phyloP scores from a whole-genome alignment of 2,797 vertebrate species.

The Thripadectes ignobilis region DNA sequence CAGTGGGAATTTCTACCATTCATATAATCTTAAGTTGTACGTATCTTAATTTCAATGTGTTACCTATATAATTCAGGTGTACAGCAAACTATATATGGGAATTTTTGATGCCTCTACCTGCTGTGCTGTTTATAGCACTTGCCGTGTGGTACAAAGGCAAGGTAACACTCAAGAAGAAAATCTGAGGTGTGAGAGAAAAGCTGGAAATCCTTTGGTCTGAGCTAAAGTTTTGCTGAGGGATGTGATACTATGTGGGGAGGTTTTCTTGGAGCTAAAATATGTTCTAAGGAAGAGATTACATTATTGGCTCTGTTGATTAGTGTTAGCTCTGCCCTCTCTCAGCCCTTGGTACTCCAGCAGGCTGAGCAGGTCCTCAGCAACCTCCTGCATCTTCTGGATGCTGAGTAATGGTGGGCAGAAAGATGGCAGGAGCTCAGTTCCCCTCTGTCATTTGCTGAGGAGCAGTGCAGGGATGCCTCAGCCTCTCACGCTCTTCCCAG shows the following conservation, averaged over 20 bases:
- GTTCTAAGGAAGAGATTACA: not conserved
- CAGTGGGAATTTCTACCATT: not conserved
- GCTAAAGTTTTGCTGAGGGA: not conserved
- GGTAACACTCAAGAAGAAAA: not conserved
- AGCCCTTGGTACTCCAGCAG: not conserved
- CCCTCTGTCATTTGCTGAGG: not conserved
- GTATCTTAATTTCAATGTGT: not conserved
- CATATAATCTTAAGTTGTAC: not conserved
- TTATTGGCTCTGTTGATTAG: not conserved
- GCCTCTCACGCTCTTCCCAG: not conserved
- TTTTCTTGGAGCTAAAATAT: not conserved
- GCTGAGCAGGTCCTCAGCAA: not conserved
- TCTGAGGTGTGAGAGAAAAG: not conserved
- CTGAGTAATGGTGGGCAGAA: not conserved
- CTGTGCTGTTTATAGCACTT: not conserved
- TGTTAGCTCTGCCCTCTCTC: not conserved
- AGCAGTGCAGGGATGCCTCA: not conserved
- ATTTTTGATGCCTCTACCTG: not conserved
- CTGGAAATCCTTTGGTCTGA: not conserved
- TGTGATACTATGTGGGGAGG: not conserved
- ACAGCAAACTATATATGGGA: not conserved
- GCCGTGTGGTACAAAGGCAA: not conserved
- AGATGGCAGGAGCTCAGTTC: not conserved
- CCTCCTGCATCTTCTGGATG: not conserved
- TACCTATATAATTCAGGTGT: not conserved